Evolutionary conservation across 2,888 invertebrate genomes (phyloP).

Genomic region (Rugalucina vietnamica): DNA sequence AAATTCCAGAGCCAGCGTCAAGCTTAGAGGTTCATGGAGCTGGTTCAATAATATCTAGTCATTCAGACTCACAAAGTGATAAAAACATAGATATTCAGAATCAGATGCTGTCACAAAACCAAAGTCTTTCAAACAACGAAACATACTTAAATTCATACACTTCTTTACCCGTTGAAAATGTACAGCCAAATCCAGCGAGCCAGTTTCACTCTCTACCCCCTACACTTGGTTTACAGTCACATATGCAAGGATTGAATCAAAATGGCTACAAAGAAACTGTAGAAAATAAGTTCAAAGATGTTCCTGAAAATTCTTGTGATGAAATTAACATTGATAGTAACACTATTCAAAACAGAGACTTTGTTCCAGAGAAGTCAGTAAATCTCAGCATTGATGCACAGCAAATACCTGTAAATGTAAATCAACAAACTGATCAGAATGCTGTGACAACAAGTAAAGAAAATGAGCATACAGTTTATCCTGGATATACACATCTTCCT

Average conservation of each 20-base stretch:
- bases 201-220: slow-evolving; percentile 7
- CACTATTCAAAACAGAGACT: no score
- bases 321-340: no score
- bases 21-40: background rate
- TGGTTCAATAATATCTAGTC: background rate
- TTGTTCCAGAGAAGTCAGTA: no score
- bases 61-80: background rate
- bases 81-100: background rate
- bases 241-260: background rate
- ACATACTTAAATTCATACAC: background rate
- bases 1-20: background rate
- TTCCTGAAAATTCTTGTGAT: no score
- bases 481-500: no score
- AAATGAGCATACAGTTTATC: no score
- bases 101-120: background rate
- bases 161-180: background rate
- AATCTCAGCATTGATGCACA: no score
- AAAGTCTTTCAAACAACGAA: slow-evolving; percentile 7
- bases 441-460: no score
- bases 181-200: background rate
- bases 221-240: background rate
- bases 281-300: no score
- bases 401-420: no score
- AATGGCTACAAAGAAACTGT: background rate
- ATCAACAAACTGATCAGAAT: no score